Base-by-base conservation (phyloP, 2,113 vertebrate species). In the Baryphthengus martii region DNA sequence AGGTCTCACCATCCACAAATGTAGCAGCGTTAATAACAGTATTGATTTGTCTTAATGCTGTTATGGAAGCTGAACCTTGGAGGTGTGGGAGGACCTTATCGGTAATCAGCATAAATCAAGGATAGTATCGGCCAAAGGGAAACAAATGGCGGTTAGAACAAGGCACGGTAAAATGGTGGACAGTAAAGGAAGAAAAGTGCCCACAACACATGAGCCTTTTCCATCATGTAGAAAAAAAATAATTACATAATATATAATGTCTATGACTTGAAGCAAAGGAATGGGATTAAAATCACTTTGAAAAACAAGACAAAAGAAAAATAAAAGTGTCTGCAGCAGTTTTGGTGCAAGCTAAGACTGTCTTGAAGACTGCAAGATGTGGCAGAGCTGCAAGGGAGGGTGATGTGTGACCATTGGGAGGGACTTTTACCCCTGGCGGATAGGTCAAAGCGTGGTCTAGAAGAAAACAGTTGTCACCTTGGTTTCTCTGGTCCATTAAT, bases 21-120 rank as follows among this genome's bases (percentile, higher is more conserved):
- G 4, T 29, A 77, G 67, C 63, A 67, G 8, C 6, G 1, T 74
- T 91, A 79, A 62, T 80, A 71, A 55, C 42, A 29, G 28, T 67
- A 88, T 89, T 85, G 89, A 95, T 94, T 95, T 83, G 45, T 66
- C 90, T 82, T 93, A 94, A 83, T 90, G 88, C 79, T 62, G 63
- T 66, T 94, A 74, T 71, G 85, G 77, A 93, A 95, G 75, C 71
- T 93, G 82, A 89, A 88, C 88, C 92, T 86, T 19, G 9, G 79
- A 91, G 88, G 63, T 90, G 79, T 88, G 59, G 88, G 75, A 88
- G 59, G 47, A 44, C 47, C 52, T n/a, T 70, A 20, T 18, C 7
- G 4, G 19, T 83, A 74, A 62, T 47, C 31, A 24, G 18, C 79
- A 44, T 35, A 0, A 2, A 73, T 77, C 24, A 55, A 90, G 63